phyloP scores from a whole-genome alignment of 2,888 invertebrate genomes.

The Parnassius smintheus region DNA sequence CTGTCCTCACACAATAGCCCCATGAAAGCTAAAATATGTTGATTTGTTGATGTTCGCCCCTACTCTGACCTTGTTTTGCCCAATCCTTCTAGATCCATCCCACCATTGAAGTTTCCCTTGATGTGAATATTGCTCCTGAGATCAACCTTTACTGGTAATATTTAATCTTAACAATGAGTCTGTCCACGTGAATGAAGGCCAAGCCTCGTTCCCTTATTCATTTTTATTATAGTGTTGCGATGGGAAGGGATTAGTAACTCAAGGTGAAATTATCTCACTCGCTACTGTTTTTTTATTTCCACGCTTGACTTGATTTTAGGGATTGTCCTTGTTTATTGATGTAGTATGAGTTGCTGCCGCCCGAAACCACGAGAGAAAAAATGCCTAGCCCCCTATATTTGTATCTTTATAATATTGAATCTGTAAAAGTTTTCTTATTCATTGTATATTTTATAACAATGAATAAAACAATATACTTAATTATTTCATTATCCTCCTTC shows the following conservation, averaged over 20 bases:
- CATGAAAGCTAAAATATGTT: constrained; percentile 53
- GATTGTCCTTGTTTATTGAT: constrained; percentile 5
- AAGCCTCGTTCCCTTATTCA: constrained; percentile 49
- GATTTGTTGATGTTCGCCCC: constrained; percentile 68
- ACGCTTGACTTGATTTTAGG: constrained; percentile 35
- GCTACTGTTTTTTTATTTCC: constrained; percentile 42
- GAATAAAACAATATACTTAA: no score
- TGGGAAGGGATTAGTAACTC: constrained; percentile 62
- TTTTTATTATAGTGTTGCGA: constrained; percentile 55
- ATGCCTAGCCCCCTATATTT: no score
- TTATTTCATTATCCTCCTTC: no score
- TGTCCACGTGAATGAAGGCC: constrained; percentile 64
- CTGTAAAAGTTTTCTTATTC: no score
- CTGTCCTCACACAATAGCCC: constrained; percentile 47
- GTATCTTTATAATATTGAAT: no score
- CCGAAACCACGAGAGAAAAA: no score
- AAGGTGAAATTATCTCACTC: constrained; percentile 53
- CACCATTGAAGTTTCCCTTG: constrained; percentile 30
- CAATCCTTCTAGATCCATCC: constrained; percentile 47
- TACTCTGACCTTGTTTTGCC: constrained; percentile 50
- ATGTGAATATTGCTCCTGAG: constrained; percentile 28
- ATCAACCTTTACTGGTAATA: constrained; percentile 38
- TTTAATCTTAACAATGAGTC: constrained; percentile 54
- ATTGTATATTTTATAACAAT: no score
- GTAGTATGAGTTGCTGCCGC: background rate